Evolutionary conservation across 2,113 vertebrate species (phyloP), one percentile per base, ranked within the genome.

Genomic region (Nanorana parkeri): DNA sequence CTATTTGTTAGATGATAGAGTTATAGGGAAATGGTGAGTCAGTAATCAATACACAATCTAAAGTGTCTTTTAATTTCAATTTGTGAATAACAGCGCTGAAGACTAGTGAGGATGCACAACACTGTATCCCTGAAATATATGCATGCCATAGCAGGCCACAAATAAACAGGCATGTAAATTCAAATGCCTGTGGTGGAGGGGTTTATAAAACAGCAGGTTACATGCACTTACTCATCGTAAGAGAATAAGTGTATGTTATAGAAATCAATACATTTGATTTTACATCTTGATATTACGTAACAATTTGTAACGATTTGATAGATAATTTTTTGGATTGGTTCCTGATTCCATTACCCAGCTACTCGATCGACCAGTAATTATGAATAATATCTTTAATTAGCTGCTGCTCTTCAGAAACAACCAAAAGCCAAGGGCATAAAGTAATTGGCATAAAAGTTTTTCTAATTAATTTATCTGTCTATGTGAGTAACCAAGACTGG

Each of bases 401-500:
- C 92, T 91, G 90, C 90, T 75, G 90, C 93, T 95, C 91, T 93
- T 94, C 93, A 93, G 93, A 95, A 95, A 94, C 92, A 93, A 92
- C 93, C 91, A 93, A 93, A 94, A 94, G 95, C 93, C 93, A 95
- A 94, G 94, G 92, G 92, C 94, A 95, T 94, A 92, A 93, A 94
- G 95, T 95, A 96, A 95, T 96, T 96, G 95, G 95, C 93, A 96
- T 95, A 94, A 95, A 94, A 92, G 94, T 94, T 94, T 94, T 94
- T 91, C 94, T 94, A 96, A 97, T 97, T 95, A 96, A 96, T 97
- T 95, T 96, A 95, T 96, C 94, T 95, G 95, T 92, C 94, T 91
- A 75, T 93, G 90, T 95, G 94, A 94, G 92, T 93, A 94, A 94
- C 94, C 91, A 84, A 90, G 93, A 93, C 91, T 91, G 91, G 94